A percentile compares a stretch with the other conserved stretches of the same genome.
Evolutionary conservation across 2,113 vertebrate species (phyloP).

Genomic region (Ochotona princeps): DNA sequence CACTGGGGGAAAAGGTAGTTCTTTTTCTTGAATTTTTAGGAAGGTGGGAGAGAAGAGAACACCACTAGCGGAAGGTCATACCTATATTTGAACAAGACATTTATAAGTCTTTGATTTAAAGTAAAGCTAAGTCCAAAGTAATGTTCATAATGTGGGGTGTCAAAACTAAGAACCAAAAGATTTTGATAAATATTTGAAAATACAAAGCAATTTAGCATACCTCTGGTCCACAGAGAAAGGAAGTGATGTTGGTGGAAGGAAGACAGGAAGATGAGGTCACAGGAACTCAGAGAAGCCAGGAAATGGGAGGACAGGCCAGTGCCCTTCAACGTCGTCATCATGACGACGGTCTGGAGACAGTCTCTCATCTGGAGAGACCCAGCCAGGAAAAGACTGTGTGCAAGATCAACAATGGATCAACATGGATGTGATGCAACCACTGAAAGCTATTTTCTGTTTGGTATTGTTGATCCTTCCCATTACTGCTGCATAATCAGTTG

Average conservation of each 20-base stretch:
- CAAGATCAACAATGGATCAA: background rate
- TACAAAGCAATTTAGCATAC: background rate
- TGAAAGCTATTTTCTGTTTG: background rate
- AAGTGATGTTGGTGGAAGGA: background rate
- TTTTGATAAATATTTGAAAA: background rate
- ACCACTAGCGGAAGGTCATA: background rate
- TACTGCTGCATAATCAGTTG: background rate
- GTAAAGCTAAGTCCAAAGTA: background rate
- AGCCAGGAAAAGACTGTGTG: background rate
- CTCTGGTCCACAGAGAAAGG: background rate
- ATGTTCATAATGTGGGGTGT: background rate
- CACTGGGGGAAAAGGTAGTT: background rate
- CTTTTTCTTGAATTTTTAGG: constrained; percentile 7
- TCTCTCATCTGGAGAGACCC: too few species aligned
- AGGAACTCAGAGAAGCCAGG: background rate
- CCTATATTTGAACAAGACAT: constrained; percentile 1
- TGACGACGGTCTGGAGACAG: background rate
- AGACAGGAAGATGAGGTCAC: background rate
- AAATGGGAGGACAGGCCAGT: background rate
- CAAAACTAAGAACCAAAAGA: constrained; percentile 28
- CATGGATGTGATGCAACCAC: background rate
- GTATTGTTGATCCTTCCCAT: background rate
- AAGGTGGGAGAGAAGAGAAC: background rate
- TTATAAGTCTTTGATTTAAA: background rate
- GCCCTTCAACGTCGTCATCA: too few species aligned